A percentile compares a stretch with the other conserved stretches of the same genome.
Evolutionary conservation across 1,140 invertebrate species (phyloP).

Genomic region (Atta colombica): DNA sequence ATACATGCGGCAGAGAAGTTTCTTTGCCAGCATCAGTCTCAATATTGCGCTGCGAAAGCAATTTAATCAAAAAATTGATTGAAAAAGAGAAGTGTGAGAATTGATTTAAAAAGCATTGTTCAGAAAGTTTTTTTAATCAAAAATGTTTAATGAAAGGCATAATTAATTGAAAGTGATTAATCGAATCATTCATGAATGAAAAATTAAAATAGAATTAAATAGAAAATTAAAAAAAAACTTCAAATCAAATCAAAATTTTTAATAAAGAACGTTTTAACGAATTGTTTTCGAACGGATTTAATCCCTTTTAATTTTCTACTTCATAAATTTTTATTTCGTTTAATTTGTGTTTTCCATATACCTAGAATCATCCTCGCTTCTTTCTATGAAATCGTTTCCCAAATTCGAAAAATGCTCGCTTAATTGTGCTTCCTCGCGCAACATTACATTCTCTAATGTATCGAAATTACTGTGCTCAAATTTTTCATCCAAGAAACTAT

Average conservation of each 20-base stretch:
- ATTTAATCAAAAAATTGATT: background rate
- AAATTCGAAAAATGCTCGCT: background rate
- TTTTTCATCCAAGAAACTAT: background rate
- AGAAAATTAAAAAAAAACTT: too few species aligned
- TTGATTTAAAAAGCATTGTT: background rate
- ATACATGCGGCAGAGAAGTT: conserved; percentile 87
- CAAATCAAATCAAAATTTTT: background rate
- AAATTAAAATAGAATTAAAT: background rate
- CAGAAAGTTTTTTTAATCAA: background rate
- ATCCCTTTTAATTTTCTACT: background rate
- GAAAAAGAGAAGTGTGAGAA: background rate
- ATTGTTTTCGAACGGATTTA: background rate
- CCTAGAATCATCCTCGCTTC: background rate
- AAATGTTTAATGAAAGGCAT: background rate
- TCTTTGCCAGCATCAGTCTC: conserved; percentile 82
- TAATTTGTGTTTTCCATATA: background rate
- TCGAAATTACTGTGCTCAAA: background rate
- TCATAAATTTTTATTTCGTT: background rate
- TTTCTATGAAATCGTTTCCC: conserved; percentile 5
- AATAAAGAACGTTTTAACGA: background rate
- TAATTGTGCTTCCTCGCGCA: background rate
- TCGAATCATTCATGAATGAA: background rate
- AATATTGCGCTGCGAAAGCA: background rate
- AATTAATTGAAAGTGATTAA: background rate
- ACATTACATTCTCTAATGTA: background rate